Evolutionary conservation across 1,140 invertebrate species (phyloP).

Genomic region (Drosophila parabipectinata): DNA sequence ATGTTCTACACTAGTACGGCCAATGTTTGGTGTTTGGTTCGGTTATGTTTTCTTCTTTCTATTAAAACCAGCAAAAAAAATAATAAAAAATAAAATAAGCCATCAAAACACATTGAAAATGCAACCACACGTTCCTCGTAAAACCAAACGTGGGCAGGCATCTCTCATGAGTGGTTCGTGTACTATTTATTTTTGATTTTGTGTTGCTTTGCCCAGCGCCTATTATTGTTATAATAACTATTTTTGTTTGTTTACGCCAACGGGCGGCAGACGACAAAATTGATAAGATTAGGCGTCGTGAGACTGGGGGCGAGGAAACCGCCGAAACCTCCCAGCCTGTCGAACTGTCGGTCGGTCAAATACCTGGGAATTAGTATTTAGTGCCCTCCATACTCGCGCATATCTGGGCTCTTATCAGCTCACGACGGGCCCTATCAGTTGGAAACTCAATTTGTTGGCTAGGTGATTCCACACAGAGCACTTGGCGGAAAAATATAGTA

Average conservation of each 20-base stretch:
- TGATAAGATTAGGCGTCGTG: constrained; percentile 60
- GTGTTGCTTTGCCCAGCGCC: constrained; percentile 24
- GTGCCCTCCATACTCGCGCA: constrained; percentile 16
- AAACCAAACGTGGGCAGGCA: constrained; percentile 19
- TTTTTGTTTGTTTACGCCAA: constrained; percentile 74
- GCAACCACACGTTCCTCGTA: constrained; percentile 39
- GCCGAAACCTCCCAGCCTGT: constrained; percentile 35
- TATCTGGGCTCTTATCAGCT: constrained; percentile 40
- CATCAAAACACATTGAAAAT: constrained; percentile 14
- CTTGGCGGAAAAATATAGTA: not conserved
- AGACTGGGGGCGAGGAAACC: constrained; percentile 4
- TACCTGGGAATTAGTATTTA: constrained; percentile 58
- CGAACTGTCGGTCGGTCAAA: constrained; percentile 47
- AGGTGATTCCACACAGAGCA: constrained; percentile 34
- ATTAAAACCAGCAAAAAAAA: constrained; percentile 19
- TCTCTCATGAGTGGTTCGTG: not conserved
- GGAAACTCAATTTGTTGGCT: constrained; percentile 37
- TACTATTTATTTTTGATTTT: constrained; percentile 40
- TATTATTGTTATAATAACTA: constrained; percentile 61
- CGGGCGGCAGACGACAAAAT: constrained; percentile 45
- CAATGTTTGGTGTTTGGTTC: constrained; percentile 9
- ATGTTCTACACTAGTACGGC: constrained; percentile 30
- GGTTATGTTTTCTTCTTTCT: not conserved
- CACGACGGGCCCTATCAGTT: constrained; percentile 24
- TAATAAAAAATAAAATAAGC: not conserved